These are phyloP conservation scores for Ophion slaviceki DNA, from an alignment of 2,888 invertebrate species.

Conservation along the genomic window DNA sequence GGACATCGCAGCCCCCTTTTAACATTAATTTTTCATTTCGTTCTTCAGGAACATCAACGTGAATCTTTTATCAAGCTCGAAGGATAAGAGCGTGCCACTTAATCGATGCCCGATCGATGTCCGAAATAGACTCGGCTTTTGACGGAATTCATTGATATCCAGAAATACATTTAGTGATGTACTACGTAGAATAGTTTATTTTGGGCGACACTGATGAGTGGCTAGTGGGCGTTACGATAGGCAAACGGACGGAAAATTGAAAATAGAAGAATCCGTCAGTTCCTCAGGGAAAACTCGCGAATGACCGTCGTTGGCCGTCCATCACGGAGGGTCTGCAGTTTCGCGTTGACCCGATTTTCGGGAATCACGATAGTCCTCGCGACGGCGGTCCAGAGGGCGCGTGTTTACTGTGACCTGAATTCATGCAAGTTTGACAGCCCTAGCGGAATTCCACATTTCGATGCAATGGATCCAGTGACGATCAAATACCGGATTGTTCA, in stretches of 20 bases:
- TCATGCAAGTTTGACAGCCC: background rate
- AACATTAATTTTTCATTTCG: conserved; percentile 11
- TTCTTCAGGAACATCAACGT: conserved; percentile 15
- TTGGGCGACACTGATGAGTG: background rate
- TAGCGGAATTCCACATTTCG: conserved; percentile 1
- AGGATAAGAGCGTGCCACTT: background rate
- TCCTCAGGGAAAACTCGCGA: background rate
- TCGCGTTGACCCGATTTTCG: conserved; percentile 15
- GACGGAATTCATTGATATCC: background rate
- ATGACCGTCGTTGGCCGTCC: background rate
- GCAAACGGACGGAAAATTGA: background rate
- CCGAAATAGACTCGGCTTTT: background rate
- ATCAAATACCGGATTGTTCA: background rate
- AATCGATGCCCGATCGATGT: background rate
- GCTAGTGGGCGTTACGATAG: background rate
- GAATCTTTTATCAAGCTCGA: conserved; percentile 17
- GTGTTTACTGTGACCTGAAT: conserved; percentile 21
- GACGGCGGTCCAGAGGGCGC: background rate
- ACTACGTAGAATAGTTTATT: conserved; percentile 12
- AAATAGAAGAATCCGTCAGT: background rate
- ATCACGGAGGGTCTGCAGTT: conserved; percentile 8
- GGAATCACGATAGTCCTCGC: conserved; percentile 8
- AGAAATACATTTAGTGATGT: background rate
- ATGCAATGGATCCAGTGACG: background rate
- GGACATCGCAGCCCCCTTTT: background rate